Conservation (phyloP, 2,113 vertebrate genomes). For the Eretmochelys imbricata region DNA sequence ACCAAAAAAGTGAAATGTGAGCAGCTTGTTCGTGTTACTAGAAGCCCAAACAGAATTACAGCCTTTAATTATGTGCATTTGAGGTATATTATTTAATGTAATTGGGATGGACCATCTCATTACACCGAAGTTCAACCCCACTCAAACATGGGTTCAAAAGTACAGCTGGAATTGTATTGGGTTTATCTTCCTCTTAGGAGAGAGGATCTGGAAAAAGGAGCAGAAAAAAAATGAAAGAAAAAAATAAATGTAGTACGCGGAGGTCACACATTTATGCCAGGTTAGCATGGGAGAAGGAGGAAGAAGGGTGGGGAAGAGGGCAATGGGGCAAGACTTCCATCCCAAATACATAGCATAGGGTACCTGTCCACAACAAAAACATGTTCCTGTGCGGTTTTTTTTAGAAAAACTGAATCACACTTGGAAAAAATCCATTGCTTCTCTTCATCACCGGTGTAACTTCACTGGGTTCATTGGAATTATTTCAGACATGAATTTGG, state of each 20-base stretch:
- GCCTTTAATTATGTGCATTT: conserved; percentile 53
- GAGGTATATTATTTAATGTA: conserved; percentile 66
- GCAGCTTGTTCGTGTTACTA: conserved; percentile 27
- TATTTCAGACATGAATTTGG: background rate
- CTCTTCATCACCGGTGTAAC: background rate
- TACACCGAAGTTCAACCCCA: conserved; percentile 62
- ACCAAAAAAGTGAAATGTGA: conserved; percentile 49
- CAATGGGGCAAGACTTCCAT: background rate
- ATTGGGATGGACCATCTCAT: conserved; percentile 65
- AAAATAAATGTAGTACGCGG: background rate
- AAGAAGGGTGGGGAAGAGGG: background rate
- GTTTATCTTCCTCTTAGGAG: conserved; percentile 51
- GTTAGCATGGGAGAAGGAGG: background rate
- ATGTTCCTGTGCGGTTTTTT: background rate
- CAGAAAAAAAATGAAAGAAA: conserved; percentile 35
- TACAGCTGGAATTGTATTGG: conserved; percentile 48
- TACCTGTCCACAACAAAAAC: background rate
- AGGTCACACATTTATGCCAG: background rate
- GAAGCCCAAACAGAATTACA: conserved; percentile 56
- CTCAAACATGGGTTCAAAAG: conserved; percentile 64
- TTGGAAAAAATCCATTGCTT: background rate
- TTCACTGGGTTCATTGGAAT: background rate
- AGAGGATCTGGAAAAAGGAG: conserved; percentile 45
- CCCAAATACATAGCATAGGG: background rate
- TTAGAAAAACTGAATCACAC: background rate